Evolutionary conservation across 2,113 vertebrate genomes (phyloP).

Genomic region (Phyllostomus discolor): DNA sequence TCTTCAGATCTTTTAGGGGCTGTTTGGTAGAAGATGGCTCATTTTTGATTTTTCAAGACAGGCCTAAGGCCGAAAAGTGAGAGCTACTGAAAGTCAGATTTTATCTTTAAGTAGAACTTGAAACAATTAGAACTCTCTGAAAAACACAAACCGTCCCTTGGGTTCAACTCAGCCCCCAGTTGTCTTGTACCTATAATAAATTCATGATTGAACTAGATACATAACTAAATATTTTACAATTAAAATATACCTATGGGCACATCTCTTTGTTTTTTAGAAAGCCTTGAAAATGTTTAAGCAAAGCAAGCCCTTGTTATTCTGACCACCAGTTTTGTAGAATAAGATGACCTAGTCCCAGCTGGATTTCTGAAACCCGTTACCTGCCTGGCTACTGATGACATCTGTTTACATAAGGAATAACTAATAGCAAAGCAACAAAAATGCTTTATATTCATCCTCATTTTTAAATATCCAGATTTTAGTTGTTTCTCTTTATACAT

Average conservation of each 20-base stretch:
- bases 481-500: not conserved
- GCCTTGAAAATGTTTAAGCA: not conserved
- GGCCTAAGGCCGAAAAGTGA: not conserved
- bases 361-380: not conserved
- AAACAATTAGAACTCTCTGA: not conserved
- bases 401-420: not conserved
- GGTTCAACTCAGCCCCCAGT: not conserved
- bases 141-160: not conserved
- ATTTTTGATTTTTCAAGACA: conserved; percentile 15
- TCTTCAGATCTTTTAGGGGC: not conserved
- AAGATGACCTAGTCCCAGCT: not conserved
- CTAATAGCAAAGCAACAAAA: not conserved
- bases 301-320: not conserved
- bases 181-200: not conserved
- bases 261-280: conserved; percentile 26
- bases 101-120: conserved; percentile 30
- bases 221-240: not conserved
- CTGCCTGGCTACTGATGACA: not conserved
- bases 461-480: conserved; percentile 14
- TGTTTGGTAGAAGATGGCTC: not conserved
- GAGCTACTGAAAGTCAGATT: not conserved
- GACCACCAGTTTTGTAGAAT: not conserved
- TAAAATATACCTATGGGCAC: not conserved
- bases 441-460: not conserved
- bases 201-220: not conserved